These are phyloP conservation scores for Agelastica alni DNA, from an alignment of 2,888 invertebrate genomes.

Conservation along the genomic window DNA sequence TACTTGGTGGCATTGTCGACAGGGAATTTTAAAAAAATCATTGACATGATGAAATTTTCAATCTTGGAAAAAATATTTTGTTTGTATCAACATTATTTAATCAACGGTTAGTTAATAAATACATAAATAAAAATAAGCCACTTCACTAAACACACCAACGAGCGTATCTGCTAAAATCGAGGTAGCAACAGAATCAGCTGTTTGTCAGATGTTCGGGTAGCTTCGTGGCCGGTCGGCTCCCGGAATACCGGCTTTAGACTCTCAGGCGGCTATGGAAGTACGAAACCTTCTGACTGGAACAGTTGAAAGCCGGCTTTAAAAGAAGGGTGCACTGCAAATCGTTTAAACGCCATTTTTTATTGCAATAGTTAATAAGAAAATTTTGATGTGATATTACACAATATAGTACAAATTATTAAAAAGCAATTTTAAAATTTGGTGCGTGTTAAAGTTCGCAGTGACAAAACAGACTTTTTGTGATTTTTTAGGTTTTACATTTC, in stretches of 20 bases:
- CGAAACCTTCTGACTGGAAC: constrained; percentile 22
- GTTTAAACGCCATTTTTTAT: constrained; percentile 4
- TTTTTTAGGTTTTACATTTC: constrained; percentile 21
- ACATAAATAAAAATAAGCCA: no score
- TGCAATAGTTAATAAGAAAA: constrained; percentile 22
- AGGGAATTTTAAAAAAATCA: no score
- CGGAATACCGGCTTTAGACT: constrained; percentile 42
- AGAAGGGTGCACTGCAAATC: constrained; percentile 13
- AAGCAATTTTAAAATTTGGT: constrained; percentile 14
- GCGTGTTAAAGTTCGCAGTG: constrained; percentile 20
- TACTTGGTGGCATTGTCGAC: no score
- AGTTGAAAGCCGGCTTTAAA: constrained; percentile 37
- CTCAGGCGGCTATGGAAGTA: constrained; percentile 33
- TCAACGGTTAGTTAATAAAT: no score
- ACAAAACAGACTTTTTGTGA: constrained; percentile 17
- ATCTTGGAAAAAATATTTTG: no score
- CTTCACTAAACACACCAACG: background rate
- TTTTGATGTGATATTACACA: constrained; percentile 29
- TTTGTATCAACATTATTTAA: no score
- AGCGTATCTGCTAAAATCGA: constrained; percentile 22
- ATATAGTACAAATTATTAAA: constrained; percentile 22
- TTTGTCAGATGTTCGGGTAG: constrained; percentile 43
- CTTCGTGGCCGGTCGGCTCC: constrained; percentile 36
- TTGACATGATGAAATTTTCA: no score
- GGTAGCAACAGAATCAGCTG: constrained; percentile 45